phyloP scores from a whole-genome alignment of 1,140 invertebrate species.

The Formica selysi region DNA sequence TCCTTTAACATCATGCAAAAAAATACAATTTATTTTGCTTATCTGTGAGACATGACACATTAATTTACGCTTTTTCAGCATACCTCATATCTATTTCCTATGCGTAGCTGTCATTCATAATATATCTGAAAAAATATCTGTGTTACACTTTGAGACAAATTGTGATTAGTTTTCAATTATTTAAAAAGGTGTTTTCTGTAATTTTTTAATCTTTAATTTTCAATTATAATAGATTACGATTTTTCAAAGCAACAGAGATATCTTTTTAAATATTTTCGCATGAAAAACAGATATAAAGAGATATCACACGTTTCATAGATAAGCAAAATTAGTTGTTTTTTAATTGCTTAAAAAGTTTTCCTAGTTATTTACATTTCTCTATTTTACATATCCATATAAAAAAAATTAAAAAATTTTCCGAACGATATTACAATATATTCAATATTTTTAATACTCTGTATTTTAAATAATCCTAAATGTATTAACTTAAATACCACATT shows the following conservation, averaged over 20 bases:
- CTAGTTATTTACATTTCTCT: not conserved
- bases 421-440: not conserved
- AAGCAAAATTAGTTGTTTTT: not conserved
- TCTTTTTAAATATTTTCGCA: too few species aligned
- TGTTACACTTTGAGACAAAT: not conserved
- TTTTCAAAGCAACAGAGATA: too few species aligned
- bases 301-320: too few species aligned
- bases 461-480: too few species aligned
- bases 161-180: not conserved
- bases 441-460: too few species aligned
- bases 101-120: not conserved
- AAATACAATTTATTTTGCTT: slow-evolving; percentile 35
- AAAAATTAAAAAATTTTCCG: not conserved
- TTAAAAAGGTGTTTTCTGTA: not conserved
- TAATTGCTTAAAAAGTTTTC: not conserved
- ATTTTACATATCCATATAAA: not conserved
- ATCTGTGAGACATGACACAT: slow-evolving; percentile 9
- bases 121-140: not conserved
- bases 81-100: not conserved
- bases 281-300: too few species aligned
- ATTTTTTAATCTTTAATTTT: slow-evolving; percentile 1
- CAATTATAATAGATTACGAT: not conserved
- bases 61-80: not conserved
- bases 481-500: too few species aligned
- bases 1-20: slow-evolving; percentile 13